phyloP scores from a whole-genome alignment of 1,140 invertebrate genomes.

The Dendroctonus ponderosae region DNA sequence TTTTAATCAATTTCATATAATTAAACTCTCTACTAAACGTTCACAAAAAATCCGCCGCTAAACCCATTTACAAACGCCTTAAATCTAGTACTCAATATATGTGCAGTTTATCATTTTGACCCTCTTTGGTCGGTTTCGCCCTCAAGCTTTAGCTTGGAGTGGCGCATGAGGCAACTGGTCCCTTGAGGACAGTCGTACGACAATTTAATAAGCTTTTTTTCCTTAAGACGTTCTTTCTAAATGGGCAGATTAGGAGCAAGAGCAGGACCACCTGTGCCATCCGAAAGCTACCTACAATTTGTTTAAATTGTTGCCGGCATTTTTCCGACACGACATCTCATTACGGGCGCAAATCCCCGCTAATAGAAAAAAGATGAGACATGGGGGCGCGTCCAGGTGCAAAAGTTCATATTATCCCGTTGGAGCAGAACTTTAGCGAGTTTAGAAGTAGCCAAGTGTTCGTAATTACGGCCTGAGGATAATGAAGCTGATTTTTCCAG shows the following conservation, averaged over 20 bases:
- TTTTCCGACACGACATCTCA: slow-evolving; percentile 39
- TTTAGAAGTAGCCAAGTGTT: too few species aligned
- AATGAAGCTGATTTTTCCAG: too few species aligned
- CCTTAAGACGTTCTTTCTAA: slow-evolving; percentile 29
- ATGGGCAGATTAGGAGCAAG: slow-evolving; percentile 35
- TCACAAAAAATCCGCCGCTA: too few species aligned
- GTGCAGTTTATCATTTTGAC: background rate
- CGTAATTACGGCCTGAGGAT: too few species aligned
- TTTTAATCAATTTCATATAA: too few species aligned
- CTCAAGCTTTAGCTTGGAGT: too few species aligned
- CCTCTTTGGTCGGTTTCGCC: background rate
- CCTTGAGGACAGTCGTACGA: slow-evolving; percentile 23
- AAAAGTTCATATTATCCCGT: slow-evolving; percentile 7
- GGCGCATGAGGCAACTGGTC: slow-evolving; percentile 21
- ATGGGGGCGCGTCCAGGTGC: slow-evolving; percentile 3
- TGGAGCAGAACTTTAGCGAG: too few species aligned
- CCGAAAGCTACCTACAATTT: slow-evolving; percentile 36
- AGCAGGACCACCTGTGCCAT: slow-evolving; percentile 34
- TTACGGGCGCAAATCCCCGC: slow-evolving; percentile 35
- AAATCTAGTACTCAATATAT: too few species aligned
- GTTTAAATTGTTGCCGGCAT: slow-evolving; percentile 34
- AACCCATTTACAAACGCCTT: too few species aligned
- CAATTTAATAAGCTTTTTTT: slow-evolving; percentile 39
- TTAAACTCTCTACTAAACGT: too few species aligned
- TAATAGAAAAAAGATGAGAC: slow-evolving; percentile 34